Conservation (phyloP, 2,888 invertebrate genomes). For the Coelinius sp. region DNA sequence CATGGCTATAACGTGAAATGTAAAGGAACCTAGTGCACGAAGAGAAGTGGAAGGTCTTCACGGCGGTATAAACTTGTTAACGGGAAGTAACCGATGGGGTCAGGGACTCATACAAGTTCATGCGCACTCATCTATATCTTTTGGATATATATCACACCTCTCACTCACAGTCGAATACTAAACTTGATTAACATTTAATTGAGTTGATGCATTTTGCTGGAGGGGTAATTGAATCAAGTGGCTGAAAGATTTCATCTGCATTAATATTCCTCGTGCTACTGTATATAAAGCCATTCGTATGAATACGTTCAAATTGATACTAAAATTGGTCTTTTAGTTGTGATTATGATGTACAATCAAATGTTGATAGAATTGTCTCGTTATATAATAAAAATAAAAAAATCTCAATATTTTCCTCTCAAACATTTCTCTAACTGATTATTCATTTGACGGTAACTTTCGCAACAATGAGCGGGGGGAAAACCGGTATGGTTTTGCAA, state of each 20-base stretch:
- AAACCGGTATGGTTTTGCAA: background rate
- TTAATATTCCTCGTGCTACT: no score
- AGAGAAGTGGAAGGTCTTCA: constrained; percentile 30
- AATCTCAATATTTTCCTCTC: no score
- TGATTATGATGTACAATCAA: no score
- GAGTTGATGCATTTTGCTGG: background rate
- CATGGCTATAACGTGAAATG: background rate
- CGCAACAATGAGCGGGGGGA: background rate
- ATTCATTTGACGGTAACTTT: no score
- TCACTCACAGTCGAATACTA: background rate
- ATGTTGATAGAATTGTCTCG: no score
- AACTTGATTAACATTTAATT: constrained; percentile 11
- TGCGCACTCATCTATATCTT: constrained; percentile 7
- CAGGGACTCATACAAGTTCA: constrained; percentile 43
- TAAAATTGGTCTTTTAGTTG: no score
- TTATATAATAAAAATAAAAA: no score
- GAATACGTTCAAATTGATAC: no score
- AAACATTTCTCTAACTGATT: no score
- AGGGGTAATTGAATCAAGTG: background rate
- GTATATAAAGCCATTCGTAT: no score
- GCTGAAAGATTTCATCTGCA: constrained; percentile 25
- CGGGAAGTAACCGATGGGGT: constrained; percentile 34
- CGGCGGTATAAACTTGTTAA: constrained; percentile 36
- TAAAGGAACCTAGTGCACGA: background rate
- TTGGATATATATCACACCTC: background rate